phyloP scores from a whole-genome alignment of 1,140 invertebrate species.

The Aphelenchoides besseyi region DNA sequence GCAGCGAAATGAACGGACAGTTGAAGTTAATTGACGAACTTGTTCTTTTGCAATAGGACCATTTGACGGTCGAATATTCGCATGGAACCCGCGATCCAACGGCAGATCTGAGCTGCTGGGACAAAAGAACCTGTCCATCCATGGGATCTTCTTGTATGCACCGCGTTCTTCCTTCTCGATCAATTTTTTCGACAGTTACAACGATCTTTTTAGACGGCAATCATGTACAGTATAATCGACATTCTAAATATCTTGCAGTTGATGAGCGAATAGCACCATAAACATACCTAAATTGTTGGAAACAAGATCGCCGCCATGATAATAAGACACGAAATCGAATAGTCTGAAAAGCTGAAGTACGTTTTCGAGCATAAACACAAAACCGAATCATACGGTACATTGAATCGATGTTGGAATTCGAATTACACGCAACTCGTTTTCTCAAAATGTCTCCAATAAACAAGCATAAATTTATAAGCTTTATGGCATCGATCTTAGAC shows the following conservation, averaged over 20 bases:
- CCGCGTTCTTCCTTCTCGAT: background rate
- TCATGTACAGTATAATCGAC: background rate
- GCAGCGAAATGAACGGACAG: background rate
- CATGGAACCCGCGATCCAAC: background rate
- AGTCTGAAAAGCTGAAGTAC: background rate
- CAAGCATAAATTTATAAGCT: background rate
- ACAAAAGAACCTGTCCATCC: constrained; percentile 1
- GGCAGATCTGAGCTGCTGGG: background rate
- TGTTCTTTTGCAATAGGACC: background rate
- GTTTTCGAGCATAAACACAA: too few species aligned
- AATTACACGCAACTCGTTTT: background rate
- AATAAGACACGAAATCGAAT: background rate
- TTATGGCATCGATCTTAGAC: too few species aligned
- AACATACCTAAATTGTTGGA: background rate
- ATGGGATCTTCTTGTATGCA: too few species aligned
- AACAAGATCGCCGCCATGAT: background rate
- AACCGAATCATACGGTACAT: too few species aligned
- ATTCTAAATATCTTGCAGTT: background rate
- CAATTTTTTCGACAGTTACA: background rate
- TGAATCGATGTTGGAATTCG: too few species aligned
- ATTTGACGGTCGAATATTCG: background rate
- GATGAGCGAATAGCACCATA: background rate
- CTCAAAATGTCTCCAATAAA: too few species aligned
- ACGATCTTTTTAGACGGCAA: background rate
- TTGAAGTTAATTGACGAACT: too few species aligned